Base-by-base conservation (phyloP, 1,140 invertebrate genomes). In the Pogonomyrmex barbatus region DNA sequence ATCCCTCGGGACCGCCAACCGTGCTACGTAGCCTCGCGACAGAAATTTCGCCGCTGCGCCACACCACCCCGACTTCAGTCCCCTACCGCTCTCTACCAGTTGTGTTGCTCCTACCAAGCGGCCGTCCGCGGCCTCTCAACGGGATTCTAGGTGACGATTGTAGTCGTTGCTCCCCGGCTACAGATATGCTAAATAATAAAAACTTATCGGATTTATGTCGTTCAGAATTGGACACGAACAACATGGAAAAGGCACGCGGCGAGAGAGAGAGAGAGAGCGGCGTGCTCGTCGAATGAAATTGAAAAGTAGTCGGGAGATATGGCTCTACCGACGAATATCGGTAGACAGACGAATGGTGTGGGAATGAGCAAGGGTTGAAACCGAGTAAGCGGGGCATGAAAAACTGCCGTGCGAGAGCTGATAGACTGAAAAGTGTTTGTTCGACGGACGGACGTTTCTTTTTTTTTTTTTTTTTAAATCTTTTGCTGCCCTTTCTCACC, bases 181-280 rank as follows among this genome's bases (percentile, higher is more conserved):
- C 47, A 36, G 83, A 84, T 70, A 87, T 82, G 81, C 91, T 93
- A 92, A 93, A 92, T 94, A 93, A 94, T 93, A 93, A 93, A 94
- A 94, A 93, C 90, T 92, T 89, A 89, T 88, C 88, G 88, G 91
- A 90, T 91, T 77, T 82, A 76, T 88, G 85, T 85, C 70, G 62
- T 30, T 36, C 67, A 52, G 88, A 71, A 90, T 90, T 85, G 90
- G 56, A 79, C 62, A 47, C 60, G 71, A 50, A 6, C 6, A 24
- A 30, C 67, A 30, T 33, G 42, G 50, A 56, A 9, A n/a, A 33
- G 24, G 33, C 39, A 70, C 67, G 75, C 17, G n/a, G 73, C 45
- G 36, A 39, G 10, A 1, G 60, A 6, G 17, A 70, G 56, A 5
- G 1, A 56, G 58, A 9, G 47, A 42, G 8, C 50, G 70, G 58